These are phyloP conservation scores for Halcyon smyrnensis DNA, from an alignment of 2,797 vertebrate species.

Conservation along the genomic window DNA sequence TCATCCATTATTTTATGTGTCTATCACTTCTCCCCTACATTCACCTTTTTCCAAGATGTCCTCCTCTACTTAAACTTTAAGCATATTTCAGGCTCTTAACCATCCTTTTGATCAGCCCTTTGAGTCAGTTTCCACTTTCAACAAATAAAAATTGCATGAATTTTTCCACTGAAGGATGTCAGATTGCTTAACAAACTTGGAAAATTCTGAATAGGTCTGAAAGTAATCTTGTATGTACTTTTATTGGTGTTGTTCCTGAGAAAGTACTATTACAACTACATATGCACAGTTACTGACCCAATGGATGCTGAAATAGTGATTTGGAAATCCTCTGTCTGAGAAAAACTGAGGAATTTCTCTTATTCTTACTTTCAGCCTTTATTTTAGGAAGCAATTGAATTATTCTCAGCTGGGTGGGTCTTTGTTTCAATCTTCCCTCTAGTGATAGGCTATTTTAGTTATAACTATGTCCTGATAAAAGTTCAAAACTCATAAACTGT, in stretches of 20 bases:
- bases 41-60: not conserved
- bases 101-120: not conserved
- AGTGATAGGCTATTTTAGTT: slow-evolving; percentile 15
- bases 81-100: not conserved
- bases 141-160: not conserved
- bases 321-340: slow-evolving; percentile 40
- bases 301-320: not conserved
- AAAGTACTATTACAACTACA: slow-evolving; percentile 20
- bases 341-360: slow-evolving; percentile 32
- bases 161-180: slow-evolving; percentile 27
- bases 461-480: not conserved
- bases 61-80: not conserved
- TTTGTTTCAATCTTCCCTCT: slow-evolving; percentile 32
- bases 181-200: not conserved
- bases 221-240: slow-evolving; percentile 13
- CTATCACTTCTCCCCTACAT: not conserved
- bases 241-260: not conserved
- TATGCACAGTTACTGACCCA: not conserved
- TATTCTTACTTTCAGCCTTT: slow-evolving; percentile 22
- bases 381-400: slow-evolving; percentile 59
- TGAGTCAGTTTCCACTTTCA: slow-evolving; percentile 7
- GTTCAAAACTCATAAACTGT: not conserved
- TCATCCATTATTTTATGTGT: not conserved
- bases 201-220: slow-evolving; percentile 8
- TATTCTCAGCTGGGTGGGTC: slow-evolving; percentile 25